Conservation (phyloP, 2,888 invertebrate genomes). For the Lasioglossum vierecki region DNA sequence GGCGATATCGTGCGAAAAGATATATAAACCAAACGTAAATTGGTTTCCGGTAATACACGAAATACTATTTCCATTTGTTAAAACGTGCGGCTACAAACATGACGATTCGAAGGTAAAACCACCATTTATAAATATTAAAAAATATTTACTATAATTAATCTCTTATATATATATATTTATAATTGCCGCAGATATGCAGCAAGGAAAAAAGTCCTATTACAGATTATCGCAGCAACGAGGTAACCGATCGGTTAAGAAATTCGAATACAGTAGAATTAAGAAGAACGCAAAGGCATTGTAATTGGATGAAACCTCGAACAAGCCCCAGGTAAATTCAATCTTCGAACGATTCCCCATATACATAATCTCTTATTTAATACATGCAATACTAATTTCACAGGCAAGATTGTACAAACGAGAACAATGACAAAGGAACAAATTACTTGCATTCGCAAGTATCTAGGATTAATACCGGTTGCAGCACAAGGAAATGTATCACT, state of each 20-base stretch:
- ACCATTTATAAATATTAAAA: not conserved
- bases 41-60: constrained; percentile 60
- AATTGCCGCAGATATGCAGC: not conserved
- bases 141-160: not conserved
- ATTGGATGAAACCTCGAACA: constrained; percentile 7
- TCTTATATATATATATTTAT: not conserved
- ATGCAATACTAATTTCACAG: constrained; percentile 2
- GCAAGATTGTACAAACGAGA: not conserved
- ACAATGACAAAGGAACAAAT: constrained; percentile 10
- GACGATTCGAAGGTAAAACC: constrained; percentile 45
- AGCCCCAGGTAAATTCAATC: constrained; percentile 30
- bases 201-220: not conserved
- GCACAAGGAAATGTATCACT: not conserved
- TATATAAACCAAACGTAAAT: constrained; percentile 48
- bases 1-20: constrained; percentile 62
- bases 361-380: not conserved
- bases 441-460: not conserved
- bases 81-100: constrained; percentile 21
- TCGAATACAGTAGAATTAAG: not conserved
- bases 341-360: not conserved
- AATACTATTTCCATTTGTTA: constrained; percentile 52
- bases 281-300: constrained; percentile 1
- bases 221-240: not conserved
- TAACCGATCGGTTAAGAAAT: not conserved
- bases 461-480: constrained; percentile 28